Evolutionary conservation across 2,888 invertebrate genomes (phyloP), one percentile per base, ranked within the genome.

Genomic region (Aphrophora alni): DNA sequence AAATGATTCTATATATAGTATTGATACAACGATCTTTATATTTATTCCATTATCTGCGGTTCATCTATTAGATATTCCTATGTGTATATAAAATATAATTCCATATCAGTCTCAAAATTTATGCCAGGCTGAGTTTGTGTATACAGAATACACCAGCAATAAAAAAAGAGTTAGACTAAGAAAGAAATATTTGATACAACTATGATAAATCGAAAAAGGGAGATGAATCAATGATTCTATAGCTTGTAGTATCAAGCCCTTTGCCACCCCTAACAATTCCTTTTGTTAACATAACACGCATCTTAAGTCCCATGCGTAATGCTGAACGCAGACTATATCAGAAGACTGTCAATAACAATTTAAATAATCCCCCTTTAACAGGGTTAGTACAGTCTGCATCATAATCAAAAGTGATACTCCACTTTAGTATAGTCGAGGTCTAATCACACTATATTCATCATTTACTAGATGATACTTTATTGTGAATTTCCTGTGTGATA

Each of bases 331-430:
- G 59, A 2, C 59, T 59, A 59, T 59, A 59, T 59, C 59, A 59
- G 59, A 21, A 59, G 59, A n/a, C 59, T 59, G 59, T 59, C 59
- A 59, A 59, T 59, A 59, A 59, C 59, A 59, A 59, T 59, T 59
- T 59, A 59, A 59, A 59, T 59, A 59, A 59, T 59, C 59, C 33
- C 59, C 59, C 59, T 59, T 59, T 59, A 44, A 44, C 44, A 17
- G 44, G 44, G 44, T 44, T 44, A 59, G 59, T 59, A 59, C 59
- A 59, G 59, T 59, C 59, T 21, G 14, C 21, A 14, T 59, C 59
- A 21, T 59, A 59, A 59, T 59, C 59, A 59, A 59, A 44, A 59
- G 21, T 59, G 59, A 59, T 44, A 44, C 44, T 33, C 10, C 33
- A 44, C 10, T 44, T 17, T 10, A 44, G 44, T 44, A 44, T 44